A percentile compares a stretch with the other conserved stretches of the same genome.
These are phyloP conservation scores for Protonemura montana DNA, from an alignment of 2,888 invertebrate genomes.

Conservation along the genomic window DNA sequence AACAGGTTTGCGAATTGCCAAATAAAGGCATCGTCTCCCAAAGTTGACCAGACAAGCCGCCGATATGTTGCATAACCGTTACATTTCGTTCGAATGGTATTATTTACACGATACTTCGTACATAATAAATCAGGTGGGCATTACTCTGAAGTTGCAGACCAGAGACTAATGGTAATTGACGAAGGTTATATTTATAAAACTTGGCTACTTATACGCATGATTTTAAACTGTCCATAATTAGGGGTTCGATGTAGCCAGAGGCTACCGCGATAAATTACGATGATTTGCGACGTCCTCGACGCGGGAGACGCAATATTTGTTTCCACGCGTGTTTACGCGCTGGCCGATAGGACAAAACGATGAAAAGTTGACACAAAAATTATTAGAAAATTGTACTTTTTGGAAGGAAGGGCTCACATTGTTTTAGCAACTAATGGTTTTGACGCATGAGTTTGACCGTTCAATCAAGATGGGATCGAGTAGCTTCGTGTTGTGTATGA, in stretches of 20 bases:
- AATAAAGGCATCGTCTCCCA: background rate
- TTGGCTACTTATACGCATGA: background rate
- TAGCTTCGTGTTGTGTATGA: background rate
- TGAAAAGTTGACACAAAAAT: too few species aligned
- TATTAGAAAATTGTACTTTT: too few species aligned
- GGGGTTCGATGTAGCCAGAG: background rate
- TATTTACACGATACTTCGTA: slow-evolving; percentile 17
- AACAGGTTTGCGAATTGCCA: slow-evolving; percentile 15
- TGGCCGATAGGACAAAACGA: background rate
- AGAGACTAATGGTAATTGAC: background rate
- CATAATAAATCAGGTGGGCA: slow-evolving; percentile 21
- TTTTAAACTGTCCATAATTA: background rate
- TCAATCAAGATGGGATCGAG: background rate
- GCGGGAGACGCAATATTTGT: background rate
- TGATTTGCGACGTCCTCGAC: background rate
- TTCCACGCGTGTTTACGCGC: background rate
- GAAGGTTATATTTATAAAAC: background rate
- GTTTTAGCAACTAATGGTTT: too few species aligned
- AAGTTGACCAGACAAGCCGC: background rate
- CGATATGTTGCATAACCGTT: slow-evolving; percentile 2
- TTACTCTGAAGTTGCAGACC: background rate
- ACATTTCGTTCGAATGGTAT: background rate
- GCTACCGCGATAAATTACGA: background rate
- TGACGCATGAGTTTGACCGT: background rate
- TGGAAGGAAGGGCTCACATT: too few species aligned